phyloP scores from a whole-genome alignment of 2,797 vertebrate genomes.

The Synanceia verrucosa region DNA sequence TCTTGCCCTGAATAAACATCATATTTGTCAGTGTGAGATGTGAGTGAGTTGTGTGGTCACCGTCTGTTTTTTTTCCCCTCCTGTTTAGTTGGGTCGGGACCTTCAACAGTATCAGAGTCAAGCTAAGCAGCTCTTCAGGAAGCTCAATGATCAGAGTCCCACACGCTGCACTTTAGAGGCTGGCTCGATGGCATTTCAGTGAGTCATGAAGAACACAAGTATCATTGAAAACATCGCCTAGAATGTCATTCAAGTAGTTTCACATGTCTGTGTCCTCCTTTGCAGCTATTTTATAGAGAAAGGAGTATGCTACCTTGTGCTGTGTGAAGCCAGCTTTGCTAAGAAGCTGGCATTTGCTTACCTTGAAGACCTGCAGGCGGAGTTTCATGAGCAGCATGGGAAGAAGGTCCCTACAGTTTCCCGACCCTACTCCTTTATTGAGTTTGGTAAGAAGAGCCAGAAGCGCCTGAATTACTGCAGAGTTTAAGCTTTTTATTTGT shows the following conservation, averaged over 20 bases:
- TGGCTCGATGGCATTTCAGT: slow-evolving; percentile 96
- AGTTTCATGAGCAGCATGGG: slow-evolving; percentile 98
- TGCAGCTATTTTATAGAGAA: slow-evolving; percentile 95
- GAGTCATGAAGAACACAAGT: slow-evolving; percentile 69
- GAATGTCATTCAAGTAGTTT: no score
- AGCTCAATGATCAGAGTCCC: slow-evolving; percentile 97
- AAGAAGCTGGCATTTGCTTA: slow-evolving; percentile 98
- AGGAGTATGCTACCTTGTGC: slow-evolving; percentile 94
- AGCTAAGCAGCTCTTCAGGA: slow-evolving; percentile 97
- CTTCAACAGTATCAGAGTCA: slow-evolving; percentile 98
- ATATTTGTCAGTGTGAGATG: neutral
- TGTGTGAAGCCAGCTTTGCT: slow-evolving; percentile 95
- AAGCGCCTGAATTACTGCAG: neutral
- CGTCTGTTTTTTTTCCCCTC: neutral
- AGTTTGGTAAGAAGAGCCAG: slow-evolving; percentile 88
- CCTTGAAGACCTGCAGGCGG: slow-evolving; percentile 94
- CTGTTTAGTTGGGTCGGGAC: slow-evolving; percentile 91
- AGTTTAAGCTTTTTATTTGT: neutral
- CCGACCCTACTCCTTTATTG: slow-evolving; percentile 97
- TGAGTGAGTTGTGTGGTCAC: slow-evolving; percentile 6
- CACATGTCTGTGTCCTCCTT: neutral
- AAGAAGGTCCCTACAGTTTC: slow-evolving; percentile 96
- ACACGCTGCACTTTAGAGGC: slow-evolving; percentile 96
- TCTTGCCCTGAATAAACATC: slow-evolving; percentile 5
- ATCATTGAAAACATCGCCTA: neutral